These are phyloP conservation scores for Dissostichus mawsoni DNA, from an alignment of 2,113 vertebrate species.

Conservation along the genomic window DNA sequence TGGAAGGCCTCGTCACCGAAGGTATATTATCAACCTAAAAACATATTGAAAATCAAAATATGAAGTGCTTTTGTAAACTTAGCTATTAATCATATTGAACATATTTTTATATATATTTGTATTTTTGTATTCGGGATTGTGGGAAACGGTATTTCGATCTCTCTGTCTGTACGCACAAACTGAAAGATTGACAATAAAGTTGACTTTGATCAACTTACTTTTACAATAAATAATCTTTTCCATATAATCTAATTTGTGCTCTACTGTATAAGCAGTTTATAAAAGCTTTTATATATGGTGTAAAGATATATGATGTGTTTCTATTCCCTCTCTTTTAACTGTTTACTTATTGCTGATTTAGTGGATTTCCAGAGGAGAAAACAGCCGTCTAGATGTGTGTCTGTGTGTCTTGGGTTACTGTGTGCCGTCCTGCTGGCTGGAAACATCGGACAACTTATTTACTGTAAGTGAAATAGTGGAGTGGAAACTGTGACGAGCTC, in stretches of 20 bases:
- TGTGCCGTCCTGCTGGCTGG: conserved; percentile 48
- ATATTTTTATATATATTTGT: too few relatives aligned
- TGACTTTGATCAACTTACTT: too few relatives aligned
- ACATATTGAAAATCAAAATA: accelerated
- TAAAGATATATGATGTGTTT: too few relatives aligned
- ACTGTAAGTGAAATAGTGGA: conserved; percentile 57
- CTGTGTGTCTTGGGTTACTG: conserved; percentile 39
- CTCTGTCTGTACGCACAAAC: too few relatives aligned
- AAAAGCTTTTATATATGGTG: neutral
- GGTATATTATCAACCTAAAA: conserved; percentile 35
- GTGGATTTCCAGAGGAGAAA: conserved; percentile 6
- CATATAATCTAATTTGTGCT: neutral
- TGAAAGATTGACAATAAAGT: too few relatives aligned
- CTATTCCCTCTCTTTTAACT: too few relatives aligned
- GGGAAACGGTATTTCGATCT: too few relatives aligned
- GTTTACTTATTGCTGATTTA: neutral
- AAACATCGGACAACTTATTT: conserved; percentile 47
- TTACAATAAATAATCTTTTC: too few relatives aligned
- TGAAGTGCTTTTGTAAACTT: neutral
- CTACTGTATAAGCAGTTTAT: neutral
- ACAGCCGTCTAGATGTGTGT: neutral
- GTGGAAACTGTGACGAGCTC: too few relatives aligned
- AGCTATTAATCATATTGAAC: neutral
- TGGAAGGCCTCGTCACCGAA: neutral
- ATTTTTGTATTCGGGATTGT: too few relatives aligned